A percentile compares a stretch with the other conserved stretches of the same genome.
Evolutionary conservation across 2,888 invertebrate genomes (phyloP).

Genomic region (Chromoteleia sp.): DNA sequence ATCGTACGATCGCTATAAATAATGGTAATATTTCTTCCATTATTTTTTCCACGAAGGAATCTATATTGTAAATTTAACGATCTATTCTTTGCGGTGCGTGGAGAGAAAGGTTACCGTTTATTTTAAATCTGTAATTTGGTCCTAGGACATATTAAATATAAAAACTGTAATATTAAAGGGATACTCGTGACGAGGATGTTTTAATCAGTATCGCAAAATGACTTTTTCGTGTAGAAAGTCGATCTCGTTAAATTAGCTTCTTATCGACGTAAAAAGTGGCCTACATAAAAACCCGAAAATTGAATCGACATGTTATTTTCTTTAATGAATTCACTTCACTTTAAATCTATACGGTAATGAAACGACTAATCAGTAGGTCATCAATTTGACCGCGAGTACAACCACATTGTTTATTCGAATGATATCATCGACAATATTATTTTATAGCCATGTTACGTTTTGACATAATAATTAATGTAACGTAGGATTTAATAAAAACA

Average conservation of each 20-base stretch:
- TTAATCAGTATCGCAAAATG: constrained; percentile 22
- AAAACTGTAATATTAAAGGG: constrained; percentile 21
- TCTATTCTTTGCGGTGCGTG: no score
- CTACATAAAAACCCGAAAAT: constrained; percentile 5
- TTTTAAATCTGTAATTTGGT: no score
- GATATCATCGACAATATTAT: not conserved
- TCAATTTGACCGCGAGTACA: not conserved
- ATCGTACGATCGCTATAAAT: no score
- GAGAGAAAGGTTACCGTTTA: no score
- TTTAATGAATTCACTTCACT: constrained; percentile 25
- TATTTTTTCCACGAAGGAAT: no score
- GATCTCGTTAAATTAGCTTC: constrained; percentile 21
- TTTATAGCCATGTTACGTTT: not conserved
- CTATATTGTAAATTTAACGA: not conserved
- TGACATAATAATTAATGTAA: no score
- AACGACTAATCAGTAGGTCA: constrained; percentile 1
- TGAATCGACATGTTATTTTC: constrained; percentile 33
- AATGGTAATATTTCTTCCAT: no score
- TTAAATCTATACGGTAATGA: constrained; percentile 7
- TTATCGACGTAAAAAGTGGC: constrained; percentile 18
- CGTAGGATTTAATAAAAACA: no score
- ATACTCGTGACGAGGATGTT: constrained; percentile 14
- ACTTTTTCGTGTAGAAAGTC: constrained; percentile 10
- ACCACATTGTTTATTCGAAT: not conserved
- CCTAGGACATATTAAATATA: constrained; percentile 17